phyloP scores from a whole-genome alignment of 1,140 invertebrate species.

The Philaenus spumarius region DNA sequence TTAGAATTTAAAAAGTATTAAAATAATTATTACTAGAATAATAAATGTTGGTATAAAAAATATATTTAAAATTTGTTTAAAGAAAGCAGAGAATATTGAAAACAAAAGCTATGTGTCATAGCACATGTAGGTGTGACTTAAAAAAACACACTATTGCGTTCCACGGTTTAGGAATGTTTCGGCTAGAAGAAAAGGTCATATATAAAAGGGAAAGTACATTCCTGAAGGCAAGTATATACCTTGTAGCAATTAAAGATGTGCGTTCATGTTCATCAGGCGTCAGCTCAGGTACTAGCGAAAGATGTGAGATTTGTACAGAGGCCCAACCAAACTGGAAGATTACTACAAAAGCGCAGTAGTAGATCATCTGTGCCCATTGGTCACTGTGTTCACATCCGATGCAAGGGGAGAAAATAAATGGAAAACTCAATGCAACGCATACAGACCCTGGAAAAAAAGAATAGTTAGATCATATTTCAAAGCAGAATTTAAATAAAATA shows the following conservation, averaged over 20 bases:
- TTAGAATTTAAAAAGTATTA: no score
- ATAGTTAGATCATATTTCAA: constrained; percentile 10
- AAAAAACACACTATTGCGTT: no score
- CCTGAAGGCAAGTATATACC: no score
- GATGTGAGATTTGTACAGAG: constrained; percentile 87
- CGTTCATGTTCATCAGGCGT: constrained; percentile 67
- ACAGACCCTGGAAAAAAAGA: constrained; percentile 53
- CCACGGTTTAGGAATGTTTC: no score
- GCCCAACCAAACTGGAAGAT: constrained; percentile 98
- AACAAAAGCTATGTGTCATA: no score
- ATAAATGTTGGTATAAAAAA: no score
- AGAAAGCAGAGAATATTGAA: no score
- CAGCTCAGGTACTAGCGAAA: constrained; percentile 72
- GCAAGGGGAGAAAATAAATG: constrained; percentile 84
- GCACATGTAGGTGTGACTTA: no score
- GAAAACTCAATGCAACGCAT: constrained; percentile 73
- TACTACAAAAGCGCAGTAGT: constrained; percentile 83
- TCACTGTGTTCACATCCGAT: constrained; percentile 56
- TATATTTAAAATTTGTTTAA: no score
- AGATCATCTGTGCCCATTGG: constrained; percentile 71
- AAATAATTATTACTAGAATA: no score
- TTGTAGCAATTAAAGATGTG: constrained; percentile 78
- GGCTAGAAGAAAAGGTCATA: no score
- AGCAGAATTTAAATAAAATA: not conserved
- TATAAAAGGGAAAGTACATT: no score